Percentiles rank a stretch among this genome's conserved stretches.
These are phyloP conservation scores for Ceratosolen fusciceps DNA, from an alignment of 1,140 invertebrate genomes.

Conservation along the genomic window DNA sequence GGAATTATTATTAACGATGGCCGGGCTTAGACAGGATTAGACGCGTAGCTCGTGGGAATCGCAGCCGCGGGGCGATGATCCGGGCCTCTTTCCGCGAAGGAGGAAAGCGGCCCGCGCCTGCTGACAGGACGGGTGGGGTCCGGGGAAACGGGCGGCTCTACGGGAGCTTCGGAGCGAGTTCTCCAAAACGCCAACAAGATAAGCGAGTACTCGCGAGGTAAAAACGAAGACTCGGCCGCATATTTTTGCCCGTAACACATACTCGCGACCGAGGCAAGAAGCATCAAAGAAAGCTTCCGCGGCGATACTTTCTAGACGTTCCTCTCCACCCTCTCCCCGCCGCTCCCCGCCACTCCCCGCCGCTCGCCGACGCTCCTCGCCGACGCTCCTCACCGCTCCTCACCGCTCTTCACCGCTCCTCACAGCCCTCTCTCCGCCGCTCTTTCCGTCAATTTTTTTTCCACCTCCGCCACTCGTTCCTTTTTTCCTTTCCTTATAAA, in stretches of 20 bases:
- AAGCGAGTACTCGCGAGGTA: neutral
- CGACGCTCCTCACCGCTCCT: constrained; percentile 6
- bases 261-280: constrained; percentile 33
- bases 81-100: neutral
- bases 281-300: constrained; percentile 45
- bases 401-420: constrained; percentile 16
- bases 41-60: constrained; percentile 2
- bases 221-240: constrained; percentile 13
- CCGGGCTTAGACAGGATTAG: constrained; percentile 30
- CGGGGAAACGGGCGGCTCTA: neutral
- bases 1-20: constrained; percentile 56
- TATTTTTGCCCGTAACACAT: constrained; percentile 33
- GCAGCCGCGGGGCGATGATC: constrained; percentile 13
- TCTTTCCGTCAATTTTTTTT: neutral
- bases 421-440: neutral
- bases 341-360: too few species aligned
- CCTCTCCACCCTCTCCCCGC: neutral
- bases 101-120: too few species aligned
- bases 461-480: neutral
- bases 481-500: constrained; percentile 18
- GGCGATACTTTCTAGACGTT: constrained; percentile 29
- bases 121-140: too few species aligned
- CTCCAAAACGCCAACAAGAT: neutral
- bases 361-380: neutral
- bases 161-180: neutral